phyloP scores from a whole-genome alignment of 2,888 invertebrate genomes.

The Nasonovia ribisnigri region DNA sequence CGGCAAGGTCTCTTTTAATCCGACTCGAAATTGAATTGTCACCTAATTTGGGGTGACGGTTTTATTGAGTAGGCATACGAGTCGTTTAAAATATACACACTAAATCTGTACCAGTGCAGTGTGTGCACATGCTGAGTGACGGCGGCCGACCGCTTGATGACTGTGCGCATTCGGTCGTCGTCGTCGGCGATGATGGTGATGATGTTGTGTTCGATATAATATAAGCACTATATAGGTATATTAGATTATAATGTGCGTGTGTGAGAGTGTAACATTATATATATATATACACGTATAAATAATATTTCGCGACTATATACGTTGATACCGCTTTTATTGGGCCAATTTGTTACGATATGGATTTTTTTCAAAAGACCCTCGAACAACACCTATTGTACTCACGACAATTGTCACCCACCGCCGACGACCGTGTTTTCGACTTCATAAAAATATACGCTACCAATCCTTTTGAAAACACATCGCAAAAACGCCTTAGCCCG shows the following conservation, averaged over 20 bases:
- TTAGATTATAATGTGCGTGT: neutral
- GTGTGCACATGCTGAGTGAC: slow-evolving; percentile 6
- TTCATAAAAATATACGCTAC: slow-evolving; percentile 48
- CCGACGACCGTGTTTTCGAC: slow-evolving; percentile 19
- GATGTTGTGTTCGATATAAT: neutral
- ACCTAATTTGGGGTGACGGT: slow-evolving; percentile 64
- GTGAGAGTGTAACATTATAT: neutral
- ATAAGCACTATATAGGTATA: too few relatives aligned
- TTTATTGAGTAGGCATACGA: slow-evolving; percentile 49
- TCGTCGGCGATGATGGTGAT: neutral
- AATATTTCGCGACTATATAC: neutral
- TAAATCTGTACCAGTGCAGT: slow-evolving; percentile 19
- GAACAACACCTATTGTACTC: neutral
- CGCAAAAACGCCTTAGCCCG: slow-evolving; percentile 34
- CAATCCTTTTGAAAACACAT: slow-evolving; percentile 45
- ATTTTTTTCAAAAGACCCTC: slow-evolving; percentile 40
- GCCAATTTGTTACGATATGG: slow-evolving; percentile 61
- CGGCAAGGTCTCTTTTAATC: slow-evolving; percentile 62
- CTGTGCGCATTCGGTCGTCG: slow-evolving; percentile 9
- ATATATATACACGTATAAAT: neutral
- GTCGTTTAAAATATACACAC: slow-evolving; percentile 46
- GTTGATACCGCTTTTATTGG: slow-evolving; percentile 39
- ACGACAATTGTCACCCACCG: neutral
- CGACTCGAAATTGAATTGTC: slow-evolving; percentile 52
- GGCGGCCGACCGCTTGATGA: slow-evolving; percentile 25